Evolutionary conservation across 2,797 vertebrate species (phyloP), one percentile per base, ranked within the genome.

Genomic region (Sebastes alutus): DNA sequence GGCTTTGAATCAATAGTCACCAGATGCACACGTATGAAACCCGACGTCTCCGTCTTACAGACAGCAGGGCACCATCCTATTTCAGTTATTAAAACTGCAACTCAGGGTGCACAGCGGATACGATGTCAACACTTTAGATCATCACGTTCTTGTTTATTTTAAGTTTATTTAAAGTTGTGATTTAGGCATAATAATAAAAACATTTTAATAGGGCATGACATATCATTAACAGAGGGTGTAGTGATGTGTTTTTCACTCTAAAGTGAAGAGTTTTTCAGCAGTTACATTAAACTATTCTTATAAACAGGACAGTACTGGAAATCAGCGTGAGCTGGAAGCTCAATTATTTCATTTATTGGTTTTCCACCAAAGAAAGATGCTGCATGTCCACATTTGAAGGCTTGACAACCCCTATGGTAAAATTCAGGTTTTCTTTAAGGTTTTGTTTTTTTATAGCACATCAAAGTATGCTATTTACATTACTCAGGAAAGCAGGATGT

Each of bases 1-100:
- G 27, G 74, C 77, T 83, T 82, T 74, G 38, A 62, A 75, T 85
- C 64, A 55, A 74, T 75, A 71, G 72, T 78, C 33, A 23, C 54
- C 70, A 62, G 67, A 70, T 27, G 29, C 25, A 54, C 60, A 69
- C 22, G 52, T 42, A 25, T 54, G 18, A 72, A 54, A 65, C 42
- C 54, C 52, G 61, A 80, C 46, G n/a, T 42, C 3, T 73, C 32
- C 2, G 13, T 72, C 33, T 70, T 6, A 3, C 16, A 62, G 56
- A 62, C 30, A 67, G 55, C 65, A 23, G 61, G 8, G 52, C 7
- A 6, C 14, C 13, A 1, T 55, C 35, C 7, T 54, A 20, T 59
- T 75, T 54, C 25, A 62, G 10, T 14, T 59, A 56, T 77, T 35
- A 27, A 71, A 23, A 58, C 10, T 23, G 32, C 32, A 69, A 35